Percentiles rank a stretch among this genome's conserved stretches.
Conservation (phyloP, 2,797 vertebrate genomes). For the Jordanella pulchra region DNA sequence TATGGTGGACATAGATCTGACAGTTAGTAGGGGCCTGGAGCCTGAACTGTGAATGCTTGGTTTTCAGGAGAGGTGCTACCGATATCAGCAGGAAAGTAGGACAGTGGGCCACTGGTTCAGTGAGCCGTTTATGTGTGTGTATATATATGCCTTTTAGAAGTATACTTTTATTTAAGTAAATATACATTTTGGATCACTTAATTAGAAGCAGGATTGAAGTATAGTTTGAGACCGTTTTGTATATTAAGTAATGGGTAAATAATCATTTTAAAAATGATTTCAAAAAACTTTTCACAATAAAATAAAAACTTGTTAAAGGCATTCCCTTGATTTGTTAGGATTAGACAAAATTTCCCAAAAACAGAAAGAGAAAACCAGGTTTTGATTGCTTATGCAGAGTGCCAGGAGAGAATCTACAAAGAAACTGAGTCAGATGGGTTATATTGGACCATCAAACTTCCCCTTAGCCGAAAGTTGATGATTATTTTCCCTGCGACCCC, state of each 20-base stretch:
- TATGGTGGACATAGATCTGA: slow-evolving; percentile 29
- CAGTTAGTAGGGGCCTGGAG: slow-evolving; percentile 36
- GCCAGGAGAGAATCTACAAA: neutral
- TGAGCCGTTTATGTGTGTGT: neutral
- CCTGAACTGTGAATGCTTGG: slow-evolving; percentile 39
- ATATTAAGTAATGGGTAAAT: neutral
- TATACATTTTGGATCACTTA: neutral
- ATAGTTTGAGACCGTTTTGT: neutral
- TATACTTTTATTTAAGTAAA: too few species aligned
- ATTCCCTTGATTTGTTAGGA: neutral
- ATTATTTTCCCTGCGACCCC: slow-evolving; percentile 37
- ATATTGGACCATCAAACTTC: neutral
- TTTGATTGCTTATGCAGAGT: neutral
- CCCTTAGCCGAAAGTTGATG: slow-evolving; percentile 2
- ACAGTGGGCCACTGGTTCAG: slow-evolving; percentile 69
- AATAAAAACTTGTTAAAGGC: neutral
- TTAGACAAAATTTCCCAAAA: neutral
- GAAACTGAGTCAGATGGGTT: neutral
- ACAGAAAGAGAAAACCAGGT: neutral
- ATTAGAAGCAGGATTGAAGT: neutral
- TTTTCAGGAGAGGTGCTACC: slow-evolving; percentile 39
- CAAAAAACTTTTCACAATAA: neutral
- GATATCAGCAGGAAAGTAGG: slow-evolving; percentile 68
- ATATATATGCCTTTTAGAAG: neutral
- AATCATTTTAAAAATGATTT: neutral